These are phyloP conservation scores for Cyclina sinensis DNA, from an alignment of 1,140 invertebrate genomes.

Conservation along the genomic window DNA sequence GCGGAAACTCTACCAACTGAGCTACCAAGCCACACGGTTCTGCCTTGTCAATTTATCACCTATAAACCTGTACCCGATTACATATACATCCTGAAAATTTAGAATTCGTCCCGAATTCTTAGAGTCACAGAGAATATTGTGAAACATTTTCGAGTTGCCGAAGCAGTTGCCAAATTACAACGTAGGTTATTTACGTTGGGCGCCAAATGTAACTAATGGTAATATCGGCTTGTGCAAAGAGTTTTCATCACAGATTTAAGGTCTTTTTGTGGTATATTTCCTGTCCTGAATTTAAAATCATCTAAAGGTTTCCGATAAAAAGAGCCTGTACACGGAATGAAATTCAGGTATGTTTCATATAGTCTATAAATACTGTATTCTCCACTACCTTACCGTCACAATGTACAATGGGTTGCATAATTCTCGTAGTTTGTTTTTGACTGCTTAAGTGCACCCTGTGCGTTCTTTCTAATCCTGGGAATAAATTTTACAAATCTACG, in stretches of 20 bases:
- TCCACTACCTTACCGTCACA: neutral
- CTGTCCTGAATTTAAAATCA: neutral
- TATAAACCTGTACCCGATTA: too few species aligned
- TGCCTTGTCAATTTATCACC: too few species aligned
- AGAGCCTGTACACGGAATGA: neutral
- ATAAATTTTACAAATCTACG: too few species aligned
- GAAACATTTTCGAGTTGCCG: too few species aligned
- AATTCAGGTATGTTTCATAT: neutral
- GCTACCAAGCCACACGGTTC: too few species aligned
- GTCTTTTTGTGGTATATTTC: neutral
- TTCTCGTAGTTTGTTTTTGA: neutral
- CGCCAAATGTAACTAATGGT: neutral
- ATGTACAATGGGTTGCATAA: neutral
- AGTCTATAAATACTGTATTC: neutral
- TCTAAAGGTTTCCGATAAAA: constrained; percentile 1
- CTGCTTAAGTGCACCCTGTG: neutral
- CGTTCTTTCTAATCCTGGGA: too few species aligned
- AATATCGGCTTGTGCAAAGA: neutral
- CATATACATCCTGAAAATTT: too few species aligned
- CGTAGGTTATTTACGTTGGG: too few species aligned
- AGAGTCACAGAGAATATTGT: too few species aligned
- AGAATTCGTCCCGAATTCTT: too few species aligned
- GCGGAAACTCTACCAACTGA: too few species aligned
- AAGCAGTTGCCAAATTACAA: too few species aligned
- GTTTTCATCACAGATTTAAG: neutral